Conservation (phyloP, 1,140 invertebrate species). For the Eueides isabella region DNA sequence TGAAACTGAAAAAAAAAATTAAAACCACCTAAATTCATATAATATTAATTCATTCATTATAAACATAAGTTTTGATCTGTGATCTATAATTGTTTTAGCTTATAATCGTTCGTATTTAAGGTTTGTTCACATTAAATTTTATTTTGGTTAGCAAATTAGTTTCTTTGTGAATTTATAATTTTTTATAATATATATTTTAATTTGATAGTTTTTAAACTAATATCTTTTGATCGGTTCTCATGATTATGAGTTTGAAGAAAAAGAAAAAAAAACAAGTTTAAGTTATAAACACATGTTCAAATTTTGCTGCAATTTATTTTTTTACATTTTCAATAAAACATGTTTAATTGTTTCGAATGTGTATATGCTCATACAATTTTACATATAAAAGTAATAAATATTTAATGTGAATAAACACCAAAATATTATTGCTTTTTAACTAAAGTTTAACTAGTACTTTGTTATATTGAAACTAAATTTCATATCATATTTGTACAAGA, state of each 20-base stretch:
- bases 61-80: constrained; percentile 30
- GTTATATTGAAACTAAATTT: not conserved
- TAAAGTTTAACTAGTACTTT: too few relatives aligned
- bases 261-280: too few relatives aligned
- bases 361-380: too few relatives aligned
- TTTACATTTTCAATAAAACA: too few relatives aligned
- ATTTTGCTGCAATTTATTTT: too few relatives aligned
- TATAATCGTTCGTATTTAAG: not conserved
- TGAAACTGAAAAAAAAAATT: too few relatives aligned
- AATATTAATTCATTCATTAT: constrained; percentile 4
- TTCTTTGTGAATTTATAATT: not conserved
- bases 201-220: too few relatives aligned
- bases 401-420: not conserved
- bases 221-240: too few relatives aligned
- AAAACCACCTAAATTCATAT: not conserved
- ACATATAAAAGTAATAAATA: not conserved
- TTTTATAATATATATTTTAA: not conserved
- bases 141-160: not conserved
- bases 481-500: constrained; percentile 6
- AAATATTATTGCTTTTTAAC: not conserved
- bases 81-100: constrained; percentile 28
- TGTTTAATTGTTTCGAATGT: too few relatives aligned
- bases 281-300: too few relatives aligned
- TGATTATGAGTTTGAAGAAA: too few relatives aligned
- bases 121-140: not conserved